These are phyloP conservation scores for Ips nitidus DNA, from an alignment of 1,140 invertebrate species.

Conservation along the genomic window DNA sequence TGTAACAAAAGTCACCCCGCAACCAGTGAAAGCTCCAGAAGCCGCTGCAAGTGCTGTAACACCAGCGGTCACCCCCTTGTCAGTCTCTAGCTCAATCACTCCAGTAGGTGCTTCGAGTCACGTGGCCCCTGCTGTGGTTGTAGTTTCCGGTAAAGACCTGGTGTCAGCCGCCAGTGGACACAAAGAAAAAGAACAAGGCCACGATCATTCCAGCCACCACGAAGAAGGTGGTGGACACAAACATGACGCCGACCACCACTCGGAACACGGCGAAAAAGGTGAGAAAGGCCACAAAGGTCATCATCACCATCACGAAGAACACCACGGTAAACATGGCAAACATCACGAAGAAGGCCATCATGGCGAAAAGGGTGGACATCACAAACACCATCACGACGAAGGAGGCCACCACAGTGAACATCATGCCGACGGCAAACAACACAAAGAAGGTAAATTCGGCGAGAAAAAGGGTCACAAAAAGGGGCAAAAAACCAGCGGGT, in stretches of 20 bases:
- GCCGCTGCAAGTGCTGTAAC: not conserved
- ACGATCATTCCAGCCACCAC: conserved; percentile 53
- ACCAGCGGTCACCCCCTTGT: not conserved
- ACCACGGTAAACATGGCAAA: conserved; percentile 71
- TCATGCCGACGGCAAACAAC: conserved; percentile 72
- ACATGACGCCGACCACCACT: conserved; percentile 63
- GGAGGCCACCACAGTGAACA: conserved; percentile 69
- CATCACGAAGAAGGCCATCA: conserved; percentile 71
- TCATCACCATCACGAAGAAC: conserved; percentile 68
- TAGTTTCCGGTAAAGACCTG: not conserved
- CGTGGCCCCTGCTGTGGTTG: not conserved
- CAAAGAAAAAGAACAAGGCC: not conserved
- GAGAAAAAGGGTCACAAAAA: conserved; percentile 70
- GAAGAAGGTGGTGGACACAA: conserved; percentile 66
- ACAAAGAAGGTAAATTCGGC: conserved; percentile 70
- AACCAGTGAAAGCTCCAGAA: not conserved
- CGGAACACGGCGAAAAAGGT: conserved; percentile 64
- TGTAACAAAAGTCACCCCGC: not conserved
- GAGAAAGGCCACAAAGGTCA: conserved; percentile 69
- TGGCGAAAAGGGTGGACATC: conserved; percentile 70
- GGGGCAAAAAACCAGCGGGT: conserved; percentile 70
- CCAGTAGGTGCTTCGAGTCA: not conserved
- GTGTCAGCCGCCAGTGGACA: not conserved
- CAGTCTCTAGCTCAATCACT: not conserved
- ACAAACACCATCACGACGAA: conserved; percentile 75